Evolutionary conservation across 1,140 invertebrate genomes (phyloP).

Genomic region (Elysia chlorotica): DNA sequence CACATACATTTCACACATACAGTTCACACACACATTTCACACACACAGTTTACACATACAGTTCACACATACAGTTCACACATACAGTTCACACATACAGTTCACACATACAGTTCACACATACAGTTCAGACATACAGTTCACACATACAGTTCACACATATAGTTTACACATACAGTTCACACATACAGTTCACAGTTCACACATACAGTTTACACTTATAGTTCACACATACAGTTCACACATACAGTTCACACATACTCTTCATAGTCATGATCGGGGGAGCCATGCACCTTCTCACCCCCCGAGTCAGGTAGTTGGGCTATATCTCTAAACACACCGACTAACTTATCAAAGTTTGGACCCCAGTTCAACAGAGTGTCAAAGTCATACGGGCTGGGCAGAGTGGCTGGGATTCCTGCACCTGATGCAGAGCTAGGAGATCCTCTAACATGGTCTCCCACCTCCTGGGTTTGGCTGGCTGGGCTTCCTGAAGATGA

Average conservation of each 20-base stretch:
- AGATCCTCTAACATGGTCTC: too few species aligned
- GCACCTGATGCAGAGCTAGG: too few species aligned
- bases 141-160: too few species aligned
- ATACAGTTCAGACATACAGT: too few species aligned
- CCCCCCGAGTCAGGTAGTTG: slow-evolving; percentile 73
- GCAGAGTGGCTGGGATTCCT: not conserved
- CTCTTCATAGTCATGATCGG: slow-evolving; percentile 38
- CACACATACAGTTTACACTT: not conserved
- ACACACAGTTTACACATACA: not conserved
- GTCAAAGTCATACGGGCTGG: slow-evolving; percentile 88
- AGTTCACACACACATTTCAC: too few species aligned
- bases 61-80: slow-evolving; percentile 24
- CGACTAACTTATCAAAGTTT: slow-evolving; percentile 91
- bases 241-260: slow-evolving; percentile 28
- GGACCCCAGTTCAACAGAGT: slow-evolving; percentile 94
- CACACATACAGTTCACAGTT: too few species aligned
- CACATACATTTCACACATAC: too few species aligned
- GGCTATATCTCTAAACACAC: slow-evolving; percentile 95
- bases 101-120: too few species aligned
- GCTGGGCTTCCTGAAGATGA: slow-evolving; percentile 77
- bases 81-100: slow-evolving; percentile 32
- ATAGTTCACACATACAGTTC: slow-evolving; percentile 24
- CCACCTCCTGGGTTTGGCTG: too few species aligned
- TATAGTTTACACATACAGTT: too few species aligned
- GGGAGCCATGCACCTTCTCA: slow-evolving; percentile 16